phyloP scores from a whole-genome alignment of 2,888 invertebrate genomes.

The Eupithecia pulchellata region DNA sequence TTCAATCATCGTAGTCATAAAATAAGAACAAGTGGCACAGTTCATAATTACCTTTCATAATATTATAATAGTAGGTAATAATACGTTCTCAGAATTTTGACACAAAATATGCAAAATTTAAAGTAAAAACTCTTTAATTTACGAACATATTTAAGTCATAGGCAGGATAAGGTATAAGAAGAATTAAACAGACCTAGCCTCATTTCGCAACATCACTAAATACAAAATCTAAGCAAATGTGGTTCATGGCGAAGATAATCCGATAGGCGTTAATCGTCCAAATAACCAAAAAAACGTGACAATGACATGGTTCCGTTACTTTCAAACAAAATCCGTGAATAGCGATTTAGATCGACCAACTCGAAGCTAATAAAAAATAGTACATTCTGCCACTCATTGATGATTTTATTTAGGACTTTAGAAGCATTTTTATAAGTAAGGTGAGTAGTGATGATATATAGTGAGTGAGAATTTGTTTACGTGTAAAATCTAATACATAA shows the following conservation, averaged over 20 bases:
- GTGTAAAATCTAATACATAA: background rate
- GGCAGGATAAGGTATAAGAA: too few relatives aligned
- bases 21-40: background rate
- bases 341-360: slow-evolving; percentile 11
- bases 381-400: background rate
- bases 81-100: too few relatives aligned
- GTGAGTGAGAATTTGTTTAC: background rate
- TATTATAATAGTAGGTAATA: too few relatives aligned
- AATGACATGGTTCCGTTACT: slow-evolving; percentile 58
- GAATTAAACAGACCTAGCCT: background rate
- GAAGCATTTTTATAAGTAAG: background rate
- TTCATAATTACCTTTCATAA: background rate
- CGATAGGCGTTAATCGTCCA: slow-evolving; percentile 50
- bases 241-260: slow-evolving; percentile 62
- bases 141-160: background rate
- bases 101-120: too few relatives aligned
- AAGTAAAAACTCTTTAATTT: background rate
- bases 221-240: slow-evolving; percentile 48
- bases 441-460: background rate
- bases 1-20: background rate
- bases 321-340: slow-evolving; percentile 9
- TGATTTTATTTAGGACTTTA: background rate
- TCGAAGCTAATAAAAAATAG: background rate
- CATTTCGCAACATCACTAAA: slow-evolving; percentile 18
- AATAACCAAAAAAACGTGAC: slow-evolving; percentile 53